phyloP scores from a whole-genome alignment of 2,888 invertebrate species.

The Hirtodrosophila trivittata region DNA sequence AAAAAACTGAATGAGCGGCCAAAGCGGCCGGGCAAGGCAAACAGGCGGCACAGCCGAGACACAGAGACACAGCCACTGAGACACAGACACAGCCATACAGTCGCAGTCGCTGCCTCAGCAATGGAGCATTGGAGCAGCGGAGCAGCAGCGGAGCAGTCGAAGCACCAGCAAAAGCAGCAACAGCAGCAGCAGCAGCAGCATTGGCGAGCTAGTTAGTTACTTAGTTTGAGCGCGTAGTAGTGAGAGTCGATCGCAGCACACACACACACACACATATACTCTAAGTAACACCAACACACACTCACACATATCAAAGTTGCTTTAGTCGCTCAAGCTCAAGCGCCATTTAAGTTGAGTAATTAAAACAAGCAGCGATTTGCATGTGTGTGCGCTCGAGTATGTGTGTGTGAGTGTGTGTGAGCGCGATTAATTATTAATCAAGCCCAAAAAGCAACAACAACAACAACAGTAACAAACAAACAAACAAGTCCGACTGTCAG shows the following conservation, averaged over 20 bases:
- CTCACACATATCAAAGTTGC: conserved; percentile 68
- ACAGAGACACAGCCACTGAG: conserved; percentile 5
- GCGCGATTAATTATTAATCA: conserved; percentile 79
- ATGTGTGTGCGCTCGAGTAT: conserved; percentile 37
- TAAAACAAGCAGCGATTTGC: conserved; percentile 73
- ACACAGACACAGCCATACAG: conserved; percentile 7
- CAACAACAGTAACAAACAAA: conserved; percentile 61
- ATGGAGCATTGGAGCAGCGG: conserved; percentile 9
- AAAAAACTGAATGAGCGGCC: conserved; percentile 77
- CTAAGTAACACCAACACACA: conserved; percentile 27
- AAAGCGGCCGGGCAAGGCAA: conserved; percentile 76
- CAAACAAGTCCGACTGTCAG: conserved; percentile 69
- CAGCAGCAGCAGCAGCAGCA: conserved; percentile 35
- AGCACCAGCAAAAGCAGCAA: conserved; percentile 31
- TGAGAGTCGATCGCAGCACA: conserved; percentile 70
- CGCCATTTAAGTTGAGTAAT: conserved; percentile 80
- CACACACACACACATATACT: conserved; percentile 29
- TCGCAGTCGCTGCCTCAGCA: conserved; percentile 17
- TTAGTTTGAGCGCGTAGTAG: conserved; percentile 72
- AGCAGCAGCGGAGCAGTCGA: conserved; percentile 17
- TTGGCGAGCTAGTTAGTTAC: conserved; percentile 72
- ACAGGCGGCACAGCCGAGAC: conserved; percentile 67
- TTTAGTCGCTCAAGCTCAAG: conserved; percentile 77
- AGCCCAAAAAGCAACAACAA: conserved; percentile 64
- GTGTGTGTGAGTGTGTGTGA: conserved; percentile 14